Conservation (phyloP, 2,888 invertebrate genomes). For the Drosophila quinaria region DNA sequence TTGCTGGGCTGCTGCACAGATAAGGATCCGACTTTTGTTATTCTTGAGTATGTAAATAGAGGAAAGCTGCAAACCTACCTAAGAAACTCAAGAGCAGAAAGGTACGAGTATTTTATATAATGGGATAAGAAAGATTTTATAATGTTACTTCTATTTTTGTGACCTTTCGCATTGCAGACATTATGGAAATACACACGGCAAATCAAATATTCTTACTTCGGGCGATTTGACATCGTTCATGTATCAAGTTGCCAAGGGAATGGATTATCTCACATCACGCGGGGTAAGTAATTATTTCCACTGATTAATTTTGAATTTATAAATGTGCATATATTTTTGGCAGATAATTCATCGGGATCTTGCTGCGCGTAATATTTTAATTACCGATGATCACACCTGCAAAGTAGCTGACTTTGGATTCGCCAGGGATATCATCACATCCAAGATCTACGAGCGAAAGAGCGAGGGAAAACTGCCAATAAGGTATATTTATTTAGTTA, state of each 20-base stretch:
- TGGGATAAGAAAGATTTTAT: neutral
- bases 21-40: constrained; percentile 95
- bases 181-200: constrained; percentile 87
- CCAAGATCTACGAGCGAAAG: constrained; percentile 95
- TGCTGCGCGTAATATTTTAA: constrained; percentile 95
- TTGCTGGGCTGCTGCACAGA: constrained; percentile 96
- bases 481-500: constrained; percentile 86
- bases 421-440: constrained; percentile 94
- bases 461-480: constrained; percentile 93
- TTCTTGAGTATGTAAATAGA: constrained; percentile 95
- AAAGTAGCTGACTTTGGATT: constrained; percentile 98
- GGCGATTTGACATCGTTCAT: constrained; percentile 95
- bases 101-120: constrained; percentile 82
- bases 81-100: constrained; percentile 93
- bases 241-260: constrained; percentile 95
- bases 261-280: constrained; percentile 94
- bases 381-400: constrained; percentile 94
- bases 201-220: constrained; percentile 92
- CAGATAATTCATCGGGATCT: constrained; percentile 96
- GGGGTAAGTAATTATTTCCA: constrained; percentile 88
- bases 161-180: constrained; percentile 72
- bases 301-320: constrained; percentile 36
- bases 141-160: neutral
- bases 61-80: constrained; percentile 96
- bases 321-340: constrained; percentile 63